Base-by-base conservation (phyloP, 1,140 invertebrate species). In the Leptonema lineaticorne region DNA sequence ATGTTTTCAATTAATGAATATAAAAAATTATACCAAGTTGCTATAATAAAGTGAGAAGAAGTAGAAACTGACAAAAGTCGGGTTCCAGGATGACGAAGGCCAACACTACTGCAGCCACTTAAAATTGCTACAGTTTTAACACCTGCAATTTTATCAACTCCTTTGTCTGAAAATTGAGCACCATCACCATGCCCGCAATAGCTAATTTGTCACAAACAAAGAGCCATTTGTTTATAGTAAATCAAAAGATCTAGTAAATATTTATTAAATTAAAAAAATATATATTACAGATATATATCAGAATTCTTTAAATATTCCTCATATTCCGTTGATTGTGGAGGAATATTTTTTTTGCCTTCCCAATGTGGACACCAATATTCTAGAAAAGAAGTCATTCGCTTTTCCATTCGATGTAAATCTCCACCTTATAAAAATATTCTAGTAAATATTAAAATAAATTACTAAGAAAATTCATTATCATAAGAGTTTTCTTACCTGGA, bases 131-230 rank as follows among this genome's bases (percentile, higher is more conserved):
- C 75, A 68, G 81, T 84, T 75, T 88, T 83, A 58, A 92, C 83
- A 69, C 84, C 74, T 18, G 73, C 74, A 22, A 71, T 69, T 41
- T 75, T 73, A 29, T 72, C 71, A 2, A 57, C 77, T 57, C 88
- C 85, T 1, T 83, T 82, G 3, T 81, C 74, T 41, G 90, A 81
- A 75, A 88, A 87, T 74, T 90, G 86, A 60, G 84, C 85, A 2
- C 92, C 92, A 77, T 84, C 88, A 3, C 91, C 91, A 82, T 94
- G 92, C 2, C 92, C 92, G 77, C 84, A 88, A 77, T 91, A 92
- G 67, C 86, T 85, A 75, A n/a, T 53, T 75, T 11, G 11, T 33
- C 29, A 33, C 29, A n/a, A n/a, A n/a, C n/a, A n/a, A n/a, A n/a
- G 29, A 33, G 5, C 5, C 11, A 6, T 6, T 33, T 33, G 5